A percentile compares a stretch with the other conserved stretches of the same genome.
These are phyloP conservation scores for Pangasius djambal DNA, from an alignment of 2,797 vertebrate genomes.

Conservation along the genomic window DNA sequence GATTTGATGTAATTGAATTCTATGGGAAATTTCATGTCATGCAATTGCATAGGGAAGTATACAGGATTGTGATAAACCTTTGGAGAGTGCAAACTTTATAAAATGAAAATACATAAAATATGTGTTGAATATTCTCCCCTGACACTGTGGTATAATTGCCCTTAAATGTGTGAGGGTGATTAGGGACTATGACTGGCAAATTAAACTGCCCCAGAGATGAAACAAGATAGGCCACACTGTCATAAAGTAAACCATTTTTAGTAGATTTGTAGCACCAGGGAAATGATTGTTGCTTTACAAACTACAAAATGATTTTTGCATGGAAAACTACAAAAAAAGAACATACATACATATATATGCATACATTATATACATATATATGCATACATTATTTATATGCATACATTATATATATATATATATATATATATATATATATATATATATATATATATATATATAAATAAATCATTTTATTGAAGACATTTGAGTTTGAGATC, in stretches of 20 bases:
- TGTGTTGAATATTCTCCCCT: constrained; percentile 24
- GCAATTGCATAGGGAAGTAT: not conserved
- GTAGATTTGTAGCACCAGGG: constrained; percentile 50
- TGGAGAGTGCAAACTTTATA: not conserved
- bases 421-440: constrained; percentile 16
- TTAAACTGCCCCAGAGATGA: constrained; percentile 51
- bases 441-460: too few relatives aligned
- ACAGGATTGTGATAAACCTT: not conserved
- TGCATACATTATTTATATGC: too few relatives aligned
- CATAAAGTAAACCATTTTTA: constrained; percentile 52
- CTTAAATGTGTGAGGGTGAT: constrained; percentile 41
- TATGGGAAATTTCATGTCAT: not conserved
- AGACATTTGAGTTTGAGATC: too few relatives aligned
- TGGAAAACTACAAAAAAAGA: not conserved
- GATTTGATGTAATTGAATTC: not conserved
- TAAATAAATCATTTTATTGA: too few relatives aligned
- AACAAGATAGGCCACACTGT: constrained; percentile 47
- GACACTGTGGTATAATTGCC: constrained; percentile 36
- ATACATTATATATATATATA: not conserved
- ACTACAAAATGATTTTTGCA: too few relatives aligned
- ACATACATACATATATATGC: too few relatives aligned
- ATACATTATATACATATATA: too few relatives aligned
- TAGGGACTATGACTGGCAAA: constrained; percentile 50
- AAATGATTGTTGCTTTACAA: not conserved
- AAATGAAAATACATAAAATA: not conserved